Evolutionary conservation across 2,113 vertebrate genomes (phyloP), one percentile per base, ranked within the genome.

Genomic region (Callorhinus ursinus): DNA sequence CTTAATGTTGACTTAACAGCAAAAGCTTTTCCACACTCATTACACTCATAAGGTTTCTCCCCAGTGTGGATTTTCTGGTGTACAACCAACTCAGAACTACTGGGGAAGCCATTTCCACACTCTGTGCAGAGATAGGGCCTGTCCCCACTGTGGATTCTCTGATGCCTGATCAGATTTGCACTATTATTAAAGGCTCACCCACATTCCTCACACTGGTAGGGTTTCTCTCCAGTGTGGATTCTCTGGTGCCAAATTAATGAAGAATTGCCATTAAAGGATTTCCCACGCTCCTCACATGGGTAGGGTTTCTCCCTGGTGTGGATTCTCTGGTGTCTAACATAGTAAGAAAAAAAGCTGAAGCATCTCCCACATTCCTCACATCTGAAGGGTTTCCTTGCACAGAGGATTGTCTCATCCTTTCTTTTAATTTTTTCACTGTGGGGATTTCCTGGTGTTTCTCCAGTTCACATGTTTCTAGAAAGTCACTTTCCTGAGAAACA

Each of bases 121-220:
- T 92, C 77, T 1, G 33, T 10, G 39, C 83, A 93, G 26, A 71
- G 28, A 85, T 76, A 80, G 4, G 84, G 77, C 42, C 86, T 94
- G 26, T 92, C 55, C 11, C 95, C 88, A 22, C 28, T 89, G 59
- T 97, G 95, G 51, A 90, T 88, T 69, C 93, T 92, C 59, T 92
- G 79, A 42, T 96, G 96, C 2, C 49, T 77, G 33, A 65, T 84
- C 15, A 92, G 88, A 79, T 92, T 65, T 0, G 95, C 80, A 53
- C 36, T 94, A 21, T 74, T 74, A 19, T 74, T 86, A 53, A 96
- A 88, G 36, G 51, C 61, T 87, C 42, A n/a, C 31, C 87, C 95
- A 46, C 86, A 93, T 24, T 69, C 80, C 36, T 21, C 69, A 67
- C 90, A 95, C 5, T 46, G 61, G 24, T 72, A 93, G 2, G 87